Percentiles rank a stretch among this genome's conserved stretches.
These are phyloP conservation scores for Bubo bubo DNA, from an alignment of 2,113 vertebrate species.

Conservation along the genomic window DNA sequence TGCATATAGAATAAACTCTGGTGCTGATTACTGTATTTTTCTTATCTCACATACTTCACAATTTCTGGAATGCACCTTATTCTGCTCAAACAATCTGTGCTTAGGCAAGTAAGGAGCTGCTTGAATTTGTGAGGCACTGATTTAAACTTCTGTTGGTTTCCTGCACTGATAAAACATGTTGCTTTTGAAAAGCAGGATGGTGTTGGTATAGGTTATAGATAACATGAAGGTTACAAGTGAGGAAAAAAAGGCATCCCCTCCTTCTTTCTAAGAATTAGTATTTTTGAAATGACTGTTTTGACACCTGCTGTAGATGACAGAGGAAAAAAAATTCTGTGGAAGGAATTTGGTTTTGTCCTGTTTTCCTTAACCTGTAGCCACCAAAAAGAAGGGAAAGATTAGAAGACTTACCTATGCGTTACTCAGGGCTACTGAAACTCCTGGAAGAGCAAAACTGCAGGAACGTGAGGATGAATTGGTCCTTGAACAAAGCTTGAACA, in stretches of 20 bases:
- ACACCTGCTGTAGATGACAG: neutral
- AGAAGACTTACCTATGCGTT: neutral
- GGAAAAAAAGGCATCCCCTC: neutral
- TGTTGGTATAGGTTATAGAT: neutral
- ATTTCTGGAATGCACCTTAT: neutral
- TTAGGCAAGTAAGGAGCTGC: neutral
- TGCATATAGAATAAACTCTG: neutral
- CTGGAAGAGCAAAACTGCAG: neutral
- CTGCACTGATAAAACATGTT: neutral
- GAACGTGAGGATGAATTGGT: neutral
- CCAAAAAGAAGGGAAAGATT: neutral
- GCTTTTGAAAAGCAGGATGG: neutral
- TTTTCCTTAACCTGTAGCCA: neutral
- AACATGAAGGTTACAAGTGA: neutral
- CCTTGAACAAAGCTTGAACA: neutral
- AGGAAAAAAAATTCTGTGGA: neutral
- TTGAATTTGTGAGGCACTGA: neutral
- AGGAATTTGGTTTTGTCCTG: neutral
- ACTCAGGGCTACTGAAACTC: neutral
- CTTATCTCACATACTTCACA: neutral
- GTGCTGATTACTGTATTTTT: neutral
- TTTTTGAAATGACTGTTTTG: neutral
- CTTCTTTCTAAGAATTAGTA: neutral
- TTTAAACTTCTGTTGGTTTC: neutral
- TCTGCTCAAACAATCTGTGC: neutral